These are phyloP conservation scores for Perithous albicinctus DNA, from an alignment of 2,888 invertebrate species.

Conservation along the genomic window DNA sequence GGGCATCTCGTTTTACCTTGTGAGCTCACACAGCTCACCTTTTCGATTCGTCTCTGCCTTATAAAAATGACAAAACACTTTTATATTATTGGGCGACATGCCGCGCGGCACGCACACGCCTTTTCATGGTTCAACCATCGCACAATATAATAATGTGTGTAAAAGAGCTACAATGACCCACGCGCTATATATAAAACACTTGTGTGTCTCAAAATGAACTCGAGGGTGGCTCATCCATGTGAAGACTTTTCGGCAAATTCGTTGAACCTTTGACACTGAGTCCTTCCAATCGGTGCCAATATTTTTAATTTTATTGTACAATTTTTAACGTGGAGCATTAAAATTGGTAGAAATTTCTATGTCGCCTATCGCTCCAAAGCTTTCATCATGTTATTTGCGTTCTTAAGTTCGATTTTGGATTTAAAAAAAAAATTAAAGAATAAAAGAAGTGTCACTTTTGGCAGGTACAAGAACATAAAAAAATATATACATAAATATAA, in stretches of 20 bases:
- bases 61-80: slow-evolving; percentile 80
- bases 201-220: background rate
- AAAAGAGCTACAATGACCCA: slow-evolving; percentile 25
- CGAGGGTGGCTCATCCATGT: slow-evolving; percentile 1
- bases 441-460: no score
- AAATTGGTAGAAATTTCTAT: no score
- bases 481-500: no score
- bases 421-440: no score
- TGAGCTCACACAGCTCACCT: slow-evolving; percentile 43
- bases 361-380: no score
- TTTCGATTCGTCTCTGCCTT: slow-evolving; percentile 67
- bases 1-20: slow-evolving; percentile 40
- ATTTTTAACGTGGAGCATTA: no score
- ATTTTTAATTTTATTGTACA: no score
- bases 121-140: background rate
- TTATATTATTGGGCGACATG: slow-evolving; percentile 63
- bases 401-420: no score
- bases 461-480: no score
- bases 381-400: no score
- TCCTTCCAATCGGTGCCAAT: no score
- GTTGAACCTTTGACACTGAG: no score
- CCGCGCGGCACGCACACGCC: slow-evolving; percentile 7
- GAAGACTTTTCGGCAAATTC: background rate
- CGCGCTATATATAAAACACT: background rate
- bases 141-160: background rate